Base-by-base conservation (phyloP, 2,797 vertebrate species). In the Enteromius thamalakanensis region DNA sequence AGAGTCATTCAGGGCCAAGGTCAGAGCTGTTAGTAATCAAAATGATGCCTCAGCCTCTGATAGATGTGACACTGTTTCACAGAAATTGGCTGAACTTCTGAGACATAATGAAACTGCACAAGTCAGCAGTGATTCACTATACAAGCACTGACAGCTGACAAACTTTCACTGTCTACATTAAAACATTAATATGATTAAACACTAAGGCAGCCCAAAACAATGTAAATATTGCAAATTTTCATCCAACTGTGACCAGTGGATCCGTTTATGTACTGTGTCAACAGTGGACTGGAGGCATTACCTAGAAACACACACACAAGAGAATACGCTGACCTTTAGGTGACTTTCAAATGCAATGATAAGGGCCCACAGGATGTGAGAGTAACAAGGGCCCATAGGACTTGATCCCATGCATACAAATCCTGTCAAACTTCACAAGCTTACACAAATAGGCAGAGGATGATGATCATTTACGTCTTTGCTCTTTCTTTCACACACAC, bases 281-380 rank as follows among this genome's bases (percentile, higher is more conserved):
- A 84, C 82, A 84, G 23, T 55, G 65, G 58, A 19, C 23, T 64
- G 21, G 15, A 51, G 70, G 71, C 55, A 40, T 84, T 83, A 83
- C 83, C 80, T 80, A 51, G 82, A 88, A 88, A 78, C 49, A 47
- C 68, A 83, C 26, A 49, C n/a, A 21, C 75, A n/a, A 34, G 10
- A 26, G 45, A 65, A 21, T 42, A 45, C 26, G 3, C 32, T 76
- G 68, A 82, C 84, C 75, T 68, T 82, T 85, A 47, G 23, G 12
- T 37, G 60, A 68, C 60, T 9, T 77, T 78, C 17, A 65, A 34
- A 3, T 17, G 32, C 2, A 15, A 45, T 51, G 58, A 40, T 34
- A 81, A 37, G 29, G 21, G 19, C 58, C 62, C 64, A 21, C 11
- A 26, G 34, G 49, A 60, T 1, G 0, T 68, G 69, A 47, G 29